Percentiles rank a stretch among this genome's conserved stretches.
These are phyloP conservation scores for Orestias chungarensis DNA, from an alignment of 2,797 vertebrate genomes.

Conservation along the genomic window DNA sequence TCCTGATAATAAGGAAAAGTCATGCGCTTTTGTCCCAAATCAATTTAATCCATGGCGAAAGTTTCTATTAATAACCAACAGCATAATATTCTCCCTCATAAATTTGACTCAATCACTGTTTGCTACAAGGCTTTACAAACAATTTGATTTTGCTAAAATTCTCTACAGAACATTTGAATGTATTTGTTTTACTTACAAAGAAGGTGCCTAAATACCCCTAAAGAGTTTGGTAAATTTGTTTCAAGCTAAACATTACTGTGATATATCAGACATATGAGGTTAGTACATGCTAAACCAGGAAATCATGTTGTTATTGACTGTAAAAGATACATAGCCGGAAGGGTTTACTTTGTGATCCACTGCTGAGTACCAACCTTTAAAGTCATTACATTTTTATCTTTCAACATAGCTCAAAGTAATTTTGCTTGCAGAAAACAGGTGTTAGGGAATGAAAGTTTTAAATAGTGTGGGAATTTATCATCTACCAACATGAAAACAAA, in stretches of 20 bases:
- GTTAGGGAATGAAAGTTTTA: not conserved
- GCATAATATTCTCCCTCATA: not conserved
- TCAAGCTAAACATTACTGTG: not conserved
- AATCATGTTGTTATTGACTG: not conserved
- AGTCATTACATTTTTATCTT: not conserved
- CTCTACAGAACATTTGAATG: not conserved
- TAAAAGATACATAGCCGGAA: not conserved
- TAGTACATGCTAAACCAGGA: not conserved
- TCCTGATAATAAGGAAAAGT: conserved; percentile 3
- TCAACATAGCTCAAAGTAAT: not conserved
- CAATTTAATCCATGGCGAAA: not conserved
- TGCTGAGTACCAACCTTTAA: not conserved
- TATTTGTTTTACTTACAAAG: not conserved
- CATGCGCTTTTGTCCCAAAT: not conserved
- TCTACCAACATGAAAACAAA: not conserved
- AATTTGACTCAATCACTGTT: not conserved
- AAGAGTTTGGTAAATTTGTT: not conserved
- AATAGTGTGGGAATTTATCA: not conserved
- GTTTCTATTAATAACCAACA: not conserved
- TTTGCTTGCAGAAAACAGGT: not conserved
- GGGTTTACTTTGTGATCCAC: not conserved
- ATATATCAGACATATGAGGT: not conserved
- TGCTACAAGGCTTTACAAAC: not conserved
- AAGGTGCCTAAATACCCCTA: not conserved
- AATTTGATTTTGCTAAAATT: not conserved